Conservation (phyloP, 2,113 vertebrate species). For the Cygnus atratus region DNA sequence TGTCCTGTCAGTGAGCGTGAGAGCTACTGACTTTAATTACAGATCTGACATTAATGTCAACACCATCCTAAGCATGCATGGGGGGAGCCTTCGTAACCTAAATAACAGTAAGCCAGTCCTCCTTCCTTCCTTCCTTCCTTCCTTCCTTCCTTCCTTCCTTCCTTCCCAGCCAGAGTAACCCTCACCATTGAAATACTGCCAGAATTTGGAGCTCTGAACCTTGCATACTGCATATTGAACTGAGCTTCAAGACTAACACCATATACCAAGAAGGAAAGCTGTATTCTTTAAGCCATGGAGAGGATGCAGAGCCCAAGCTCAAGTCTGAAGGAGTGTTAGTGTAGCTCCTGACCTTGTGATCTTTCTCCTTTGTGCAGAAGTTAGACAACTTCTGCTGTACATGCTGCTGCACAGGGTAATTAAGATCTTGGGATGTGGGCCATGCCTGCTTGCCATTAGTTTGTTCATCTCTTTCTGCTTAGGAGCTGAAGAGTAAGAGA, state of each 20-base stretch:
- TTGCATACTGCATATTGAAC: not conserved
- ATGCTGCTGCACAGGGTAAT: not conserved
- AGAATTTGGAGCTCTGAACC: not conserved
- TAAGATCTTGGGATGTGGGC: not conserved
- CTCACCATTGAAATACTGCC: not conserved
- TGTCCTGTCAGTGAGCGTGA: not conserved
- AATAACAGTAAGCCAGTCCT: not conserved
- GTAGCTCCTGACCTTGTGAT: not conserved
- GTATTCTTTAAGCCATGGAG: rapidly evolving
- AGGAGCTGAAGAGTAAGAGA: not conserved
- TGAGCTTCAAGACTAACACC: not conserved
- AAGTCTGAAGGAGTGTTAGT: not conserved
- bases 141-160: not conserved
- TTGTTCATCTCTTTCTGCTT: not conserved
- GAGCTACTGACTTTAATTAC: not conserved
- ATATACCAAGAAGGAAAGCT: not conserved
- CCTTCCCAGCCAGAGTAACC: not conserved
- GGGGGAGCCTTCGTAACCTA: not conserved
- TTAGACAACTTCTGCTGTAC: not conserved
- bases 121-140: not conserved
- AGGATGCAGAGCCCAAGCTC: not conserved
- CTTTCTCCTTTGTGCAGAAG: not conserved
- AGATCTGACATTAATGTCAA: not conserved
- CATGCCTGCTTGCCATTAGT: not conserved
- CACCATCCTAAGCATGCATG: not conserved